phyloP scores from a whole-genome alignment of 2,888 invertebrate genomes.

The Melinopterus prodromus region DNA sequence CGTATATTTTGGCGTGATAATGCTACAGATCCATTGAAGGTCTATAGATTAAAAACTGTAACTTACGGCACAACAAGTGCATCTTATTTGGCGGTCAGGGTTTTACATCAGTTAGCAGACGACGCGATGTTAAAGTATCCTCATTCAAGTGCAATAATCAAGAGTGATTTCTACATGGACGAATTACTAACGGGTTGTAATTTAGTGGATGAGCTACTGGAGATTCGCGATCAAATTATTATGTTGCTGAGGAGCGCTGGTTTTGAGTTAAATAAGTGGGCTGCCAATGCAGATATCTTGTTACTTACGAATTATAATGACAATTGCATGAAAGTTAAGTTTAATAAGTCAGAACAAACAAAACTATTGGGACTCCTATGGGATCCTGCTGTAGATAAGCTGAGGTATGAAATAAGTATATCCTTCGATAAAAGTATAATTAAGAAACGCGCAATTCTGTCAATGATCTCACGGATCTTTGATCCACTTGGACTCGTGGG shows the following conservation, averaged over 20 bases:
- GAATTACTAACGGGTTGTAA: constrained; percentile 36
- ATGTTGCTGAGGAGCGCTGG: constrained; percentile 27
- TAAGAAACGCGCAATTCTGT: too few relatives aligned
- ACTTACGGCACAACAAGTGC: constrained; percentile 45
- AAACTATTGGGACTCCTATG: not conserved
- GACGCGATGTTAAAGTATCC: constrained; percentile 39
- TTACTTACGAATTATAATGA: not conserved
- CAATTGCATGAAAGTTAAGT: not conserved
- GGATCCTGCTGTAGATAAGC: not conserved
- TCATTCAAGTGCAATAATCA: constrained; percentile 30
- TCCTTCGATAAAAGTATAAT: too few relatives aligned
- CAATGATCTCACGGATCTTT: too few relatives aligned
- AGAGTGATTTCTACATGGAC: constrained; percentile 39
- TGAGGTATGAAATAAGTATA: too few relatives aligned
- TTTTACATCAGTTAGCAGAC: constrained; percentile 42
- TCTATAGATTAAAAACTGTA: constrained; percentile 42
- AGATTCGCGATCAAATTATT: constrained; percentile 23
- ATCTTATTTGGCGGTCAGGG: constrained; percentile 44
- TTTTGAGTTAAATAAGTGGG: constrained; percentile 36
- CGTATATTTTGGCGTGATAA: constrained; percentile 45
- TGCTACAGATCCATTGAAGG: constrained; percentile 33
- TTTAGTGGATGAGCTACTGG: constrained; percentile 9
- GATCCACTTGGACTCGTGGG: too few relatives aligned
- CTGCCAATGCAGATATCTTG: not conserved
- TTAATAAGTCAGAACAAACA: not conserved